These are phyloP conservation scores for Myocastor coypus DNA, from an alignment of 2,113 vertebrate species.

Conservation along the genomic window DNA sequence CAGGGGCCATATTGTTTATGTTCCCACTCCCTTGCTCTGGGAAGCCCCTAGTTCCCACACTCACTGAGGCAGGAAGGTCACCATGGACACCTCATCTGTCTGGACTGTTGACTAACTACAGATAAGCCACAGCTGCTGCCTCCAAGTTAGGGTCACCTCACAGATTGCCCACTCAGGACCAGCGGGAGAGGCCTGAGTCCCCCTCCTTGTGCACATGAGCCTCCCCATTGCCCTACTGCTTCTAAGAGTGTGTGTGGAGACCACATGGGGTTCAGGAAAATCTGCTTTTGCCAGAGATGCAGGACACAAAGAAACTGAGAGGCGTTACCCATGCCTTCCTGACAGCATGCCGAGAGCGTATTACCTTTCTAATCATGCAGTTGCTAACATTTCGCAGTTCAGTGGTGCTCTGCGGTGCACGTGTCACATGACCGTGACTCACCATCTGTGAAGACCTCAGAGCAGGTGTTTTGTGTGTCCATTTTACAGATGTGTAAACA, in stretches of 20 bases:
- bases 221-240: not conserved
- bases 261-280: fast-evolving
- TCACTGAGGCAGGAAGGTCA: slow-evolving; percentile 83
- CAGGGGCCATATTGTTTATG: slow-evolving; percentile 65
- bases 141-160: slow-evolving; percentile 36
- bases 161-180: not conserved
- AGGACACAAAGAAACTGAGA: not conserved
- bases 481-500: slow-evolving; percentile 78
- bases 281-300: not conserved
- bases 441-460: slow-evolving; percentile 4
- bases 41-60: slow-evolving; percentile 83
- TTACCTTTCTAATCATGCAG: fast-evolving
- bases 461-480: slow-evolving; percentile 67
- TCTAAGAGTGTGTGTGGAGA: no score
- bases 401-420: not conserved
- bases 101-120: slow-evolving; percentile 64
- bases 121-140: slow-evolving; percentile 77
- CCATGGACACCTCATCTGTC: slow-evolving; percentile 81
- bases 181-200: not conserved
- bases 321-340: fast-evolving
- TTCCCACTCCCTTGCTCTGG: slow-evolving; percentile 76
- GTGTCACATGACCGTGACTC: slow-evolving; percentile 58
- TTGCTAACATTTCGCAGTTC: not conserved
- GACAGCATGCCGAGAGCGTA: fast-evolving
- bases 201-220: fast-evolving